A percentile compares a stretch with the other conserved stretches of the same genome.
Evolutionary conservation across 2,888 invertebrate genomes (phyloP).

Genomic region (Diarsia dahlii): DNA sequence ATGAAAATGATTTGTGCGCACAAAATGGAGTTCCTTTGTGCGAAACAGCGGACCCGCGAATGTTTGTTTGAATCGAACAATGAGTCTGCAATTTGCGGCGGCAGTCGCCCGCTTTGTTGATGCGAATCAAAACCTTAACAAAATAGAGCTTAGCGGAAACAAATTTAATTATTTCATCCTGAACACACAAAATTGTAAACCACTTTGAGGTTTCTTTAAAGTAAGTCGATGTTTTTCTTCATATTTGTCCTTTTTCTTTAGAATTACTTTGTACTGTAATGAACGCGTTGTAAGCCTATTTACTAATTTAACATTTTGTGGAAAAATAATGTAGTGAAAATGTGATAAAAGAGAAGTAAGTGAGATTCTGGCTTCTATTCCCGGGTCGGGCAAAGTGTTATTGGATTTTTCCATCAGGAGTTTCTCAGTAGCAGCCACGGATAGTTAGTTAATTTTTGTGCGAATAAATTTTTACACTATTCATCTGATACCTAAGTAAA

Average conservation of each 20-base stretch:
- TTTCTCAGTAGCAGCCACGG: too few relatives aligned
- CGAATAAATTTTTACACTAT: not conserved
- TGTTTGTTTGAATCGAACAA: conserved; percentile 88
- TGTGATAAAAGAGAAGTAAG: not conserved
- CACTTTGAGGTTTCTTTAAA: conserved; percentile 60
- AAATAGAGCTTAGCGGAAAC: conserved; percentile 79
- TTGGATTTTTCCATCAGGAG: too few relatives aligned
- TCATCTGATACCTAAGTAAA: too few relatives aligned
- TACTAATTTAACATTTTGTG: not conserved
- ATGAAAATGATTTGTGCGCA: conserved; percentile 83
- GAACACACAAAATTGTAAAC: conserved; percentile 68
- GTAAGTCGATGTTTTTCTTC: conserved; percentile 19
- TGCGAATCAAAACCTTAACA: conserved; percentile 86
- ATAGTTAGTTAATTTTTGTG: not conserved
- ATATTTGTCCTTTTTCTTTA: conserved; percentile 15
- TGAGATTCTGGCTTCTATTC: too few relatives aligned
- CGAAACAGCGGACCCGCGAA: conserved; percentile 84
- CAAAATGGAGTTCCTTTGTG: conserved; percentile 87
- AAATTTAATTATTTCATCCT: conserved; percentile 78
- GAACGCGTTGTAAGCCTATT: not conserved
- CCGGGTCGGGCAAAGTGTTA: too few relatives aligned
- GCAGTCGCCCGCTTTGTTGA: conserved; percentile 84
- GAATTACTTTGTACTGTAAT: not conserved
- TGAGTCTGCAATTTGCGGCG: conserved; percentile 88
- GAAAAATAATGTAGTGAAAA: not conserved